Percentiles rank a stretch among this genome's conserved stretches.
Conservation (phyloP, 1,140 invertebrate genomes). For the Scylla paramamosain region DNA sequence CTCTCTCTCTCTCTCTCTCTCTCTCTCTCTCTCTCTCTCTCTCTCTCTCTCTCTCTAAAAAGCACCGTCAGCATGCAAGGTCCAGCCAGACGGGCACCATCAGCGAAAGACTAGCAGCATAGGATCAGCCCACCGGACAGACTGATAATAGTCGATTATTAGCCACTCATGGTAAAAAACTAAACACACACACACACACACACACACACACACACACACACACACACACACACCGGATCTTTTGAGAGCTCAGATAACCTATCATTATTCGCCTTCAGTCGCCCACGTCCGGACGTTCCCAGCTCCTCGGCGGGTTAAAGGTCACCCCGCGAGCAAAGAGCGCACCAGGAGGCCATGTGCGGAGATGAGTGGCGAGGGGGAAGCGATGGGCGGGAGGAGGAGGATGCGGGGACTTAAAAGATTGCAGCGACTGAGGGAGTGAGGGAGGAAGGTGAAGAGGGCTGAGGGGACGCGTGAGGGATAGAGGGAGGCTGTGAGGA, state of each 20-base stretch:
- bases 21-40: too few species aligned
- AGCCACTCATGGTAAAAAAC: neutral
- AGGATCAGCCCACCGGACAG: neutral
- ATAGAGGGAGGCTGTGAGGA: neutral
- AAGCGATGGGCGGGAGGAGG: too few species aligned
- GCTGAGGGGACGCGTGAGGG: too few species aligned
- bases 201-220: constrained; percentile 15
- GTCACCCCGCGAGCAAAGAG: neutral
- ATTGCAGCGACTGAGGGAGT: neutral
- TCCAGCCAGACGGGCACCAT: too few species aligned
- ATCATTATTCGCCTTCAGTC: neutral
- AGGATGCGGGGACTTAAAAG: neutral
- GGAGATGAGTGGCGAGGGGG: too few species aligned
- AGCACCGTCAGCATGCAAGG: too few species aligned
- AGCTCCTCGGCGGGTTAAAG: neutral
- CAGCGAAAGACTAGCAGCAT: too few species aligned
- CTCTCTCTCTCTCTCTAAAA: too few species aligned
- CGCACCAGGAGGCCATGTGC: too few species aligned
- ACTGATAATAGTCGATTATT: neutral
- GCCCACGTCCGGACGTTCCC: neutral
- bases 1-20: too few species aligned
- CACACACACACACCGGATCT: neutral
- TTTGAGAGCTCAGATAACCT: neutral
- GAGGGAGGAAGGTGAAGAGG: too few species aligned
- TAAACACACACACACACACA: too few species aligned